These are phyloP conservation scores for Tursiops truncatus DNA, from an alignment of 2,113 vertebrate genomes.

Conservation along the genomic window DNA sequence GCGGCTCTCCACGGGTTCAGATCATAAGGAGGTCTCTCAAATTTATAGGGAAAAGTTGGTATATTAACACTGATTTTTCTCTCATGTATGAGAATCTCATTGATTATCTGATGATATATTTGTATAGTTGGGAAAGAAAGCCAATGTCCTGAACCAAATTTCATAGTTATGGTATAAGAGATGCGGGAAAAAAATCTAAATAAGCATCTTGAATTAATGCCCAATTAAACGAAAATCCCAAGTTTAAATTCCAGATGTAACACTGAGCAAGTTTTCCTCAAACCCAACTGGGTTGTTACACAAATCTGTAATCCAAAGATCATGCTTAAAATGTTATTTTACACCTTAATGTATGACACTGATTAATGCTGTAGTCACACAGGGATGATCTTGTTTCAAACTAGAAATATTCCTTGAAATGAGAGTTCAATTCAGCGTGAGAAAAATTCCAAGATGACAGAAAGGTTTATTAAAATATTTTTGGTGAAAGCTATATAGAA, in stretches of 20 bases:
- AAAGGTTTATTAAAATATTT: conserved; percentile 29
- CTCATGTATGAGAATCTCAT: not conserved
- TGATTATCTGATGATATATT: not conserved
- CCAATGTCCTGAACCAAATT: not conserved
- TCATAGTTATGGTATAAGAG: not conserved
- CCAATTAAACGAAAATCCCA: conserved; percentile 39
- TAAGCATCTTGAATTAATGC: conserved; percentile 22
- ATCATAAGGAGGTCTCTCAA: not conserved
- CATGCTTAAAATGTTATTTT: conserved; percentile 35
- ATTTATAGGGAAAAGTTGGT: not conserved
- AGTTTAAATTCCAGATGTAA: conserved; percentile 26
- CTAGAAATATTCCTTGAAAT: conserved; percentile 2
- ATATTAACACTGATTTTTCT: not conserved
- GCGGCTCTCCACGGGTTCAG: not conserved
- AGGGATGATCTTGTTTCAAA: conserved; percentile 43
- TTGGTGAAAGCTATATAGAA: not conserved
- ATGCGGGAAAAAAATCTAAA: not conserved
- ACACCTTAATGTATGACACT: conserved; percentile 32
- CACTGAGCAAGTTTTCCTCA: not conserved
- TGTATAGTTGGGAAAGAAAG: not conserved
- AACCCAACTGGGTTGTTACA: not conserved
- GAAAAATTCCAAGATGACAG: conserved; percentile 51
- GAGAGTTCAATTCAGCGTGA: not conserved
- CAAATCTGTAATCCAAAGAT: not conserved
- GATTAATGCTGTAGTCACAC: not conserved